phyloP scores from a whole-genome alignment of 2,888 invertebrate genomes.

The Hydropsyche betteni region DNA sequence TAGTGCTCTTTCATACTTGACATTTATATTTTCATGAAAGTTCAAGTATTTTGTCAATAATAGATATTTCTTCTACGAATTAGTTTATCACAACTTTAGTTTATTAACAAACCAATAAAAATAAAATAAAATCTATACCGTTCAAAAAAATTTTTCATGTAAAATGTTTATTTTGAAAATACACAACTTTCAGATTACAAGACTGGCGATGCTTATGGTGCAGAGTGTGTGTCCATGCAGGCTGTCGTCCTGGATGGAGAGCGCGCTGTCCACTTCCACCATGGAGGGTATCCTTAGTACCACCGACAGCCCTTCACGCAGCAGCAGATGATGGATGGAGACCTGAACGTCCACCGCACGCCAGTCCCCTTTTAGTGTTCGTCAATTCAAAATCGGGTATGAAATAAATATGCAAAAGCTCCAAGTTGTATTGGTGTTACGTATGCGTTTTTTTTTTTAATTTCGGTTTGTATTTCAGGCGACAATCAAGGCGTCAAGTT shows the following conservation, averaged over 20 bases:
- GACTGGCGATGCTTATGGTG: slow-evolving; percentile 99
- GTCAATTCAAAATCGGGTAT: slow-evolving; percentile 93
- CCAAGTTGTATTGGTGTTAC: not conserved
- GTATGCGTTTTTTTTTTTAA: not conserved
- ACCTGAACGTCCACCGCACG: slow-evolving; percentile 84
- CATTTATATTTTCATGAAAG: no score
- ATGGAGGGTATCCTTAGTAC: slow-evolving; percentile 90
- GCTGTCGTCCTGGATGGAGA: slow-evolving; percentile 82
- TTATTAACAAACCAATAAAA: no score
- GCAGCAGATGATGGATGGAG: slow-evolving; percentile 79
- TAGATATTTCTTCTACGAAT: no score
- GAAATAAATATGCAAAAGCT: not conserved
- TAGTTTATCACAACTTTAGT: no score
- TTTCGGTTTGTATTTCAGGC: slow-evolving; percentile 63
- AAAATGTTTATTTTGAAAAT: no score
- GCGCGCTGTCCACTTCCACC: slow-evolving; percentile 88
- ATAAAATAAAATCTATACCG: no score
- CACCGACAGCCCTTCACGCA: slow-evolving; percentile 92
- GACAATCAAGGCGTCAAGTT: slow-evolving; percentile 98
- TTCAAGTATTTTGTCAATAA: no score
- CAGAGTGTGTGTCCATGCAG: slow-evolving; percentile 89
- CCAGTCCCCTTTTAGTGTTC: slow-evolving; percentile 88
- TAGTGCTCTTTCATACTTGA: no score
- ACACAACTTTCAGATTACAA: slow-evolving; percentile 72
- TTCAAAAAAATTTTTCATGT: no score